Conservation (phyloP, 92 coral and sea anemone species). For the Porites cylindrica region DNA sequence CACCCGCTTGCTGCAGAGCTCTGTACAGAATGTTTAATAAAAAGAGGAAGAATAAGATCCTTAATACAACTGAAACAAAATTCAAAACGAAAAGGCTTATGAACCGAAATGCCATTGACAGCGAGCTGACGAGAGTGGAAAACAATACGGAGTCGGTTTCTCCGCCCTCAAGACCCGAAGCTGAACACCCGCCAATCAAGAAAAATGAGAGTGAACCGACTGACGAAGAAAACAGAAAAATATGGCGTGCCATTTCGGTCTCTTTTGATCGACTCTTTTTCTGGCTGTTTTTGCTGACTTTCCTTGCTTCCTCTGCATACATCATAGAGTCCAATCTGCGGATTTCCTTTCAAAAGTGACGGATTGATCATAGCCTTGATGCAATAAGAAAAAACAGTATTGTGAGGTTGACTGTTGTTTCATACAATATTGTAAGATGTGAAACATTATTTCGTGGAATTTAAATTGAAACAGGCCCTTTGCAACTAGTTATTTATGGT, state of each 20-base stretch:
- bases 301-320: conserved; percentile 21
- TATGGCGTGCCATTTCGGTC: conserved; percentile 42
- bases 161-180: background rate
- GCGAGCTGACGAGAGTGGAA: background rate
- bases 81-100: background rate
- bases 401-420: too few relatives aligned
- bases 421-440: too few relatives aligned
- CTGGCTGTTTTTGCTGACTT: conserved; percentile 29
- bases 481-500: too few relatives aligned
- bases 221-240: conserved; percentile 24
- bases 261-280: conserved; percentile 24
- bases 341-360: too few relatives aligned
- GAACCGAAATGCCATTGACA: conserved; percentile 20
- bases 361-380: too few relatives aligned
- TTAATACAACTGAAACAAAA: background rate
- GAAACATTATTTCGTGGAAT: too few relatives aligned
- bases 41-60: background rate
- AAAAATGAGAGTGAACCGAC: background rate
- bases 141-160: background rate
- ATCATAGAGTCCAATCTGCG: background rate
- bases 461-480: too few relatives aligned
- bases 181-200: background rate
- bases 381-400: too few relatives aligned
- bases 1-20: conserved; percentile 32
- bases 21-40: conserved; percentile 12